Evolutionary conservation across 2,888 invertebrate species (phyloP).

Genomic region (Cremastobaeus sp.): DNA sequence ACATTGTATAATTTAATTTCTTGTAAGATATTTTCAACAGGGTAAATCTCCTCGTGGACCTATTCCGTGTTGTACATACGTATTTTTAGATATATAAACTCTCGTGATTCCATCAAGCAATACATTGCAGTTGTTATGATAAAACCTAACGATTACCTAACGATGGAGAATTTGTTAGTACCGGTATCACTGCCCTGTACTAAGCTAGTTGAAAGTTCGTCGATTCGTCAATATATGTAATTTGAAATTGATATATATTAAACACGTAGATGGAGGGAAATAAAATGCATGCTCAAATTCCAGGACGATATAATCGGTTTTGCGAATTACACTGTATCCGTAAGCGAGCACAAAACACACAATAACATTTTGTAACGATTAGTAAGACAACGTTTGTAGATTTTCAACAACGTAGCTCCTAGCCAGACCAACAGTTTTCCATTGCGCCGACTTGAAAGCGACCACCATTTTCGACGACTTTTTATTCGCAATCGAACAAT

Average conservation of each 20-base stretch:
- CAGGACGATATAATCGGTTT: conserved; percentile 50
- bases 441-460: too few relatives aligned
- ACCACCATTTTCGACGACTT: not conserved
- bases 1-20: too few relatives aligned
- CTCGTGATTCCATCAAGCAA: conserved; percentile 42
- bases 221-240: conserved; percentile 44
- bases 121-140: conserved; percentile 39
- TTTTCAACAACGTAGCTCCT: conserved; percentile 25
- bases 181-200: conserved; percentile 50
- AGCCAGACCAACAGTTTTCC: too few relatives aligned
- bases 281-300: conserved; percentile 56
- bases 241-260: conserved; percentile 34
- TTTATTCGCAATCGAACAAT: conserved; percentile 11
- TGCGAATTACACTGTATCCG: conserved; percentile 47
- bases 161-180: conserved; percentile 39
- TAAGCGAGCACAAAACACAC: conserved; percentile 45
- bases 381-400: conserved; percentile 17
- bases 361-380: conserved; percentile 49
- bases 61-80: conserved; percentile 22
- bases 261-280: conserved; percentile 31
- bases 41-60: too few relatives aligned
- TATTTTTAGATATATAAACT: conserved; percentile 39
- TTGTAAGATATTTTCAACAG: too few relatives aligned
- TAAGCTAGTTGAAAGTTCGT: conserved; percentile 38
- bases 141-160: conserved; percentile 33